These are phyloP conservation scores for Hemibagrus guttatus DNA, from an alignment of 2,797 vertebrate genomes.

Conservation along the genomic window DNA sequence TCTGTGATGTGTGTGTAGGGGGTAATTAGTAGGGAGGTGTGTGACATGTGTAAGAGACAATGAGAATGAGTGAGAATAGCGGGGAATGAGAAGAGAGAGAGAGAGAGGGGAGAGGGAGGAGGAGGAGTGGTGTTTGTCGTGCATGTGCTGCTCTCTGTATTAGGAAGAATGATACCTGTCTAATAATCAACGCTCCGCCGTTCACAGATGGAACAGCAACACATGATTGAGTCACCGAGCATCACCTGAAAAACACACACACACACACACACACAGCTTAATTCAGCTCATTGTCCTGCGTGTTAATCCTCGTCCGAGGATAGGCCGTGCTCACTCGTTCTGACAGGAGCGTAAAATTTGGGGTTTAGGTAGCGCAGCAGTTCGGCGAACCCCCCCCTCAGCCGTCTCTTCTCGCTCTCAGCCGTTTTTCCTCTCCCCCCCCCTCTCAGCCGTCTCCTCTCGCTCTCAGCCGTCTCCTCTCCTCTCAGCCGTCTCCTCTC, in stretches of 20 bases:
- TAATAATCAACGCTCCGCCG: constrained; percentile 79
- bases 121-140: constrained; percentile 66
- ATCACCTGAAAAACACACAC: constrained; percentile 60
- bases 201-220: constrained; percentile 88
- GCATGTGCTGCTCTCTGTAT: constrained; percentile 72
- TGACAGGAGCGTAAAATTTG: constrained; percentile 69
- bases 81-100: neutral
- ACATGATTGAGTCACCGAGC: constrained; percentile 77
- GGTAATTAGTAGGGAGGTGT: neutral
- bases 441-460: neutral
- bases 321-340: constrained; percentile 62
- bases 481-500: neutral
- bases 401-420: constrained; percentile 21
- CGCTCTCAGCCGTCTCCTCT: constrained; percentile 26
- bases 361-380: constrained; percentile 73
- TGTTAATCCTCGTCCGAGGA: constrained; percentile 65
- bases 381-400: constrained; percentile 54
- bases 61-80: neutral
- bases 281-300: constrained; percentile 71
- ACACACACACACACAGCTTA: constrained; percentile 63
- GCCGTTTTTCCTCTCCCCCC: too few relatives aligned
- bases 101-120: neutral
- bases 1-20: neutral
- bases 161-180: constrained; percentile 86
- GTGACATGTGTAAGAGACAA: neutral